phyloP scores from a whole-genome alignment of 2,888 invertebrate species.

The Acrobasis repandana region DNA sequence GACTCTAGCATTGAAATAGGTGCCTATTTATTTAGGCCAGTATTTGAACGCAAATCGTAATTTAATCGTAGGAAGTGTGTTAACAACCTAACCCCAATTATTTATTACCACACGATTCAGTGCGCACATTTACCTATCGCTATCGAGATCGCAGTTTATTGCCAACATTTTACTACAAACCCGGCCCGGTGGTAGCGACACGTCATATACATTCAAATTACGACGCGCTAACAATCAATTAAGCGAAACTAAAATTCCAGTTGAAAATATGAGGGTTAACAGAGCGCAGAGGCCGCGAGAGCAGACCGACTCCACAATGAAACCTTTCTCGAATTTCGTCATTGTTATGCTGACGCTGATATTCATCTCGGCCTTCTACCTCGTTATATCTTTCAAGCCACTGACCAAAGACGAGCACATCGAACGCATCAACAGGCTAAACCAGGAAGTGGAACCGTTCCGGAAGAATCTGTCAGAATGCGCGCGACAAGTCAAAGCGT shows the following conservation, averaged over 20 bases:
- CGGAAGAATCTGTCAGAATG: constrained; percentile 69
- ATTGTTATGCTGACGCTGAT: constrained; percentile 43
- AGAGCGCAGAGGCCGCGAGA: constrained; percentile 43
- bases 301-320: constrained; percentile 41
- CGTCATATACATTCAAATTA: constrained; percentile 10
- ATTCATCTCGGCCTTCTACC: constrained; percentile 45
- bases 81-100: constrained; percentile 13
- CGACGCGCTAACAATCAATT: constrained; percentile 53
- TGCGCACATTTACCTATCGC: neutral
- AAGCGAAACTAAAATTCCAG: constrained; percentile 38
- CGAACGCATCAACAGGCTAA: constrained; percentile 54
- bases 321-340: constrained; percentile 35
- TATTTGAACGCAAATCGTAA: neutral
- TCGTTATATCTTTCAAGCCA: constrained; percentile 58
- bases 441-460: constrained; percentile 66
- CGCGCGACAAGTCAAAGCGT: constrained; percentile 67
- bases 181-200: constrained; percentile 7
- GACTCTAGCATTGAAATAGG: neutral
- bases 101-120: constrained; percentile 6
- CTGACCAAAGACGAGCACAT: constrained; percentile 67
- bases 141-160: constrained; percentile 13
- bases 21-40: neutral
- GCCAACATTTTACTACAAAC: constrained; percentile 1
- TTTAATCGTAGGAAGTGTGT: neutral
- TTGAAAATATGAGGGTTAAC: constrained; percentile 36